A percentile compares a stretch with the other conserved stretches of the same genome.
Evolutionary conservation across 2,797 vertebrate genomes (phyloP).

Genomic region (Danio albolineatus): DNA sequence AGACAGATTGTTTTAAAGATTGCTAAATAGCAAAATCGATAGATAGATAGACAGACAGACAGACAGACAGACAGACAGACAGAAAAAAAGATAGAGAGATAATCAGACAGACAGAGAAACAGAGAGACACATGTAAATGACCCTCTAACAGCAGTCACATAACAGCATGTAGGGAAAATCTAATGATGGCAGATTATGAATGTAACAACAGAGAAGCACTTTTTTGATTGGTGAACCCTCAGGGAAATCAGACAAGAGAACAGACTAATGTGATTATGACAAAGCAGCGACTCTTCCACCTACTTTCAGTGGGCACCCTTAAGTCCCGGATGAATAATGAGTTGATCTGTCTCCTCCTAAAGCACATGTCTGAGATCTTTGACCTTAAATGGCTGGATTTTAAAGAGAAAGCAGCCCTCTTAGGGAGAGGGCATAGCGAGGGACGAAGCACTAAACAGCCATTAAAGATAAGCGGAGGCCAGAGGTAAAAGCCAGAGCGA

Average conservation of each 20-base stretch:
- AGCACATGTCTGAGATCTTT: slow-evolving; percentile 27
- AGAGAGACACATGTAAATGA: not conserved
- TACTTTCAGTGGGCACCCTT: not conserved
- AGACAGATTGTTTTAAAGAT: no score
- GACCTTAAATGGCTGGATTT: slow-evolving; percentile 19
- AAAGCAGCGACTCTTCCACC: not conserved
- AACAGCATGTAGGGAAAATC: not conserved
- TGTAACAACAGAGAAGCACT: not conserved
- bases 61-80: no score
- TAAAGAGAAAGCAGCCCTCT: slow-evolving; percentile 5
- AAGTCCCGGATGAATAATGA: not conserved
- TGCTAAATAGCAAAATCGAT: no score
- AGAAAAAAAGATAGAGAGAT: not conserved
- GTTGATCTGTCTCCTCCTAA: slow-evolving; percentile 2
- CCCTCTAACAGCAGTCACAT: not conserved
- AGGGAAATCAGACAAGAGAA: not conserved
- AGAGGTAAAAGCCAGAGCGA: slow-evolving; percentile 73
- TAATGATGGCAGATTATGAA: slow-evolving; percentile 1
- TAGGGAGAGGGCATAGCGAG: not conserved
- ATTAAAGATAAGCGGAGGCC: slow-evolving; percentile 70
- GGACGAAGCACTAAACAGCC: slow-evolving; percentile 62
- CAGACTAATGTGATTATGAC: slow-evolving; percentile 16
- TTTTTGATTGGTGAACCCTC: not conserved
- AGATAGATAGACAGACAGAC: not conserved
- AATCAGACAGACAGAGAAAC: no score